Base-by-base conservation (phyloP, 2,888 invertebrate genomes). In the Cataglyphis livida region DNA sequence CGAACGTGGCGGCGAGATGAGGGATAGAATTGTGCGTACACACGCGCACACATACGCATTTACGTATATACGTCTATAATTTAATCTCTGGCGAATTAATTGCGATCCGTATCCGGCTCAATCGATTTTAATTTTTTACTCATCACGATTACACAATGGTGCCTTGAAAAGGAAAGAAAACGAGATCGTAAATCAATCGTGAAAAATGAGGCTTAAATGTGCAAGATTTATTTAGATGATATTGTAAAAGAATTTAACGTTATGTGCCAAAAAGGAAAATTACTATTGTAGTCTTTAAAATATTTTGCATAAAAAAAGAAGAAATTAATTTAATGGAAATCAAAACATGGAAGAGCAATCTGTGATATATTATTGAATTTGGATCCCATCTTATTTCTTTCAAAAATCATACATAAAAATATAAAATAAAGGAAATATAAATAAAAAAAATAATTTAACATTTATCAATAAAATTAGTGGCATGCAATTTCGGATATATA, bases 81-180 rank as follows among this genome's bases (percentile, higher is more conserved):
- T 57, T 21, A 41, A 78, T 70, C 70, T 41, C 71, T 44, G 21
- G 25, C 59, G 70, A 70, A 61, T 78, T 78, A 78, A 78, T 78
- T 70, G 59, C 35, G 57, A 71, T 57, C 18, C 66, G 41, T 28
- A 57, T 15, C 32, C 41, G 21, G 0, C 18, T 21, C 41, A 44
- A 70, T 78, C 44, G 70, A 61, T 70, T 59, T 78, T 12, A 59
- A 78, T 78, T 70, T 44, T 70, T 59, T n/a, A 18, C 25, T 44
- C 44, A n/a, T 15, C 3, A 10, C 68, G 44, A 57, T 59, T 18
- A 54, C 51, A 54, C 54, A 54, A n/a, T 15, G 21, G 32, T 35
- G 35, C 78, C 32, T 21, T 6, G 59, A 70, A 12, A n/a, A 70
- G 44, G 38, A 35, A 48, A 35, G 21, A 48, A 5, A 70, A 21